Percentiles rank a stretch among this genome's conserved stretches.
These are phyloP conservation scores for Dicycla oo DNA, from an alignment of 2,888 invertebrate species.

Conservation along the genomic window DNA sequence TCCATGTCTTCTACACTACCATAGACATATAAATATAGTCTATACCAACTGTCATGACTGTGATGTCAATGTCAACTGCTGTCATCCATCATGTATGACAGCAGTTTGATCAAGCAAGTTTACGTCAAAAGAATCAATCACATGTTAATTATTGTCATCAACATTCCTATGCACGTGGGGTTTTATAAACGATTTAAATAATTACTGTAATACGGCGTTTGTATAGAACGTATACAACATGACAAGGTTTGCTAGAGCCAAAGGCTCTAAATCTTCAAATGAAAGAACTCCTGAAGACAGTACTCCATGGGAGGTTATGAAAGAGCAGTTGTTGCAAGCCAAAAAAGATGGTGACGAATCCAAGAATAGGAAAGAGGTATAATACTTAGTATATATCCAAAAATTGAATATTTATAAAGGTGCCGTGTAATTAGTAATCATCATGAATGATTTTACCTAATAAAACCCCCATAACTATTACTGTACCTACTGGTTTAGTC, in stretches of 20 bases:
- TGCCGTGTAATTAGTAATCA: not conserved
- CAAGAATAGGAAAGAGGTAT: constrained; percentile 82
- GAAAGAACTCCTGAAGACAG: constrained; percentile 92
- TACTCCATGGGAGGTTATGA: constrained; percentile 94
- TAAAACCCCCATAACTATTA: not conserved
- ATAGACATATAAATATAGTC: too few relatives aligned
- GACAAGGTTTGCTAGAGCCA: constrained; percentile 94
- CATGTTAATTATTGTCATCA: too few relatives aligned
- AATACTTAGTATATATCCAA: not conserved
- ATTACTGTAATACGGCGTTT: not conserved
- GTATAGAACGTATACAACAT: constrained; percentile 77
- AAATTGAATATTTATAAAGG: not conserved
- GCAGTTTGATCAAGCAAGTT: too few relatives aligned
- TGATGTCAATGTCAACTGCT: too few relatives aligned
- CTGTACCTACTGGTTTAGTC: not conserved
- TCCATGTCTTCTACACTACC: too few relatives aligned
- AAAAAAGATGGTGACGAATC: constrained; percentile 85
- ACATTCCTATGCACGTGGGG: constrained; percentile 17
- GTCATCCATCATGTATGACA: too few relatives aligned
- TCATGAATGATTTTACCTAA: not conserved
- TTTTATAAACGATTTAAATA: not conserved
- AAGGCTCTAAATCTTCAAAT: constrained; percentile 94
- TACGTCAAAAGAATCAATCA: too few relatives aligned
- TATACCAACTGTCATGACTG: too few relatives aligned
- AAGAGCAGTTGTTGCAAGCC: constrained; percentile 90